phyloP scores from a whole-genome alignment of 30 jellyfish, hydroid and myxozoan species.

The Aurelia coerulea region DNA sequence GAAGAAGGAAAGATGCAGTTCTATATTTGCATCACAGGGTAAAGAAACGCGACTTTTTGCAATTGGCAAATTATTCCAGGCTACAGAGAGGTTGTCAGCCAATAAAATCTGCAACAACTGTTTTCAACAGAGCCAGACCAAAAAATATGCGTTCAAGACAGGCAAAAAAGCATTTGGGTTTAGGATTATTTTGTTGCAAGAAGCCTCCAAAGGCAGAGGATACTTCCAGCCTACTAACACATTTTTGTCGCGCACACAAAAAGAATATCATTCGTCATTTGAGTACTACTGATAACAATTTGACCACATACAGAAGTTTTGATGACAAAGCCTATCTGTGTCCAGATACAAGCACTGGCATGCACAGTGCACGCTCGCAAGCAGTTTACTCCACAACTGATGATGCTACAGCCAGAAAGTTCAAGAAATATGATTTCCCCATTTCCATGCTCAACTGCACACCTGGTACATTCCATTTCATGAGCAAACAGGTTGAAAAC shows the following conservation, averaged over 20 bases:
- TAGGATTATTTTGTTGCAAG: constrained; percentile 46
- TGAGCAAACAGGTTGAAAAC: constrained; percentile 21
- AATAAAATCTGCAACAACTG: constrained; percentile 45
- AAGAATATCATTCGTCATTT: neutral
- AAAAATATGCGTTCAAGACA: constrained; percentile 42
- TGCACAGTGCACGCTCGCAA: constrained; percentile 49
- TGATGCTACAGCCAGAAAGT: constrained; percentile 51
- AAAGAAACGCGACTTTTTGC: constrained; percentile 44
- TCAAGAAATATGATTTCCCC: constrained; percentile 56
- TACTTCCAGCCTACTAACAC: constrained; percentile 35
- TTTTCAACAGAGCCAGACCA: constrained; percentile 48
- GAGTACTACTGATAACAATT: neutral
- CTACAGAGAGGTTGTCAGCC: constrained; percentile 7
- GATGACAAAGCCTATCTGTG: constrained; percentile 50
- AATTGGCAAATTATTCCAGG: constrained; percentile 31
- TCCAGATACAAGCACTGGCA: constrained; percentile 55
- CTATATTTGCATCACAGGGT: constrained; percentile 40
- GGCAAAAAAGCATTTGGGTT: constrained; percentile 38
- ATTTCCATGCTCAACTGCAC: constrained; percentile 57
- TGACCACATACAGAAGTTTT: neutral
- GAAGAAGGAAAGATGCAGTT: constrained; percentile 53
- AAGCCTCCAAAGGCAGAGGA: constrained; percentile 59
- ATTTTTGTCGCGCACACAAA: constrained; percentile 31
- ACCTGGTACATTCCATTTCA: constrained; percentile 35
- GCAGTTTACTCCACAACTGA: constrained; percentile 42